Percentiles rank a stretch among this genome's conserved stretches.
Conservation (phyloP, 2,113 vertebrate species). For the Urocolius indicus region DNA sequence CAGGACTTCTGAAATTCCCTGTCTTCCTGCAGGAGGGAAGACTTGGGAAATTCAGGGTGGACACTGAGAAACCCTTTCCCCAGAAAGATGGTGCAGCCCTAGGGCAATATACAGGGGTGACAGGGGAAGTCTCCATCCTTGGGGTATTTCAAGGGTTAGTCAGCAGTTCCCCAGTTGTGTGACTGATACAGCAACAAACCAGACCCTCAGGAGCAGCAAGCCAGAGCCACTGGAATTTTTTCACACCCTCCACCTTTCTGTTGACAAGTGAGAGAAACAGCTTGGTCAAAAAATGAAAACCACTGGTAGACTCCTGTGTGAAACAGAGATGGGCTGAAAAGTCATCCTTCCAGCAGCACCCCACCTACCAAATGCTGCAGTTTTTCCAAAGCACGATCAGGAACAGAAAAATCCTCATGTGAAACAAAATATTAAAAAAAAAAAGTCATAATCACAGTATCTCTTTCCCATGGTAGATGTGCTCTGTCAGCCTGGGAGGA, state of each 20-base stretch:
- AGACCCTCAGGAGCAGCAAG: background rate
- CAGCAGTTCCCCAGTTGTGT: accelerated
- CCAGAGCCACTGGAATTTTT: background rate
- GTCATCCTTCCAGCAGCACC: background rate
- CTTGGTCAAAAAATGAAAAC: background rate
- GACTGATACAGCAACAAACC: background rate
- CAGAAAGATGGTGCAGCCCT: background rate
- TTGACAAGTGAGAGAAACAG: background rate
- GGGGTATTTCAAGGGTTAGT: background rate
- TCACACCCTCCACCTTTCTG: background rate
- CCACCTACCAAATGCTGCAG: background rate
- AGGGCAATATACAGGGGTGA: accelerated
- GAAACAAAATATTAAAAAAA: background rate
- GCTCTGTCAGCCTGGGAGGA: background rate
- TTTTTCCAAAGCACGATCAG: background rate
- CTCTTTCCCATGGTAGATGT: background rate
- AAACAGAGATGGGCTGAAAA: background rate
- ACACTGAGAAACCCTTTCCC: background rate
- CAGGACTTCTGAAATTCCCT: background rate
- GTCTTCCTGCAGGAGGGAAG: background rate
- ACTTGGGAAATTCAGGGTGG: background rate
- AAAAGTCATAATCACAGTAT: background rate
- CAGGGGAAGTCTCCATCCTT: background rate
- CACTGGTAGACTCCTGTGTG: background rate
- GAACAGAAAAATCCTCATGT: background rate